Conservation (phyloP, 2,113 vertebrate genomes). For the Apistogramma diplotaenia region DNA sequence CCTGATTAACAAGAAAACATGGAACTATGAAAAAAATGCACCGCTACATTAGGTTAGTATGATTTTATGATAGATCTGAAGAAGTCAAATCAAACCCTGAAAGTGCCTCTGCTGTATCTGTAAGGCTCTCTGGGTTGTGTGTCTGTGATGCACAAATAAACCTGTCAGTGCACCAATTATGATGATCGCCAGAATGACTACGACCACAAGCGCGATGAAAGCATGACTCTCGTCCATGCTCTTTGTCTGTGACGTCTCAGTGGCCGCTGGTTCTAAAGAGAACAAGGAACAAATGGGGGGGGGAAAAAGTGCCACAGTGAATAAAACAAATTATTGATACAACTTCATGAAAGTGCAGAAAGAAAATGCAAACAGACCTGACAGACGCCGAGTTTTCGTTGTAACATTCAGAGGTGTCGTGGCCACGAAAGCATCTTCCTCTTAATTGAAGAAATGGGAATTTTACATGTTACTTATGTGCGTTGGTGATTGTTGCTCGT, state of each 20-base stretch:
- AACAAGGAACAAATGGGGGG: neutral
- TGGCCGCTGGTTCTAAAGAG: neutral
- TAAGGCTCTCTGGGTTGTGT: neutral
- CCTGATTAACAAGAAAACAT: neutral
- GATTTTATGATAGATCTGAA: neutral
- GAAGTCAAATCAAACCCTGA: constrained; percentile 20
- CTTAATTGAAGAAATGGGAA: neutral
- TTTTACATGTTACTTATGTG: neutral
- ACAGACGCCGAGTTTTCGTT: neutral
- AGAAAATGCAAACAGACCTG: neutral
- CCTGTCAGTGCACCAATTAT: neutral
- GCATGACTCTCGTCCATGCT: neutral
- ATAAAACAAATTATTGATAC: neutral
- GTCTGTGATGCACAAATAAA: neutral
- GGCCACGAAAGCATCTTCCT: neutral
- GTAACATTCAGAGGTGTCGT: neutral
- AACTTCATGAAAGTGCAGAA: neutral
- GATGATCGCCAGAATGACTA: neutral
- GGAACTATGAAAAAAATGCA: neutral
- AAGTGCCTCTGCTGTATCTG: neutral
- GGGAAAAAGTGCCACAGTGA: neutral
- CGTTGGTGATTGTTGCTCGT: neutral
- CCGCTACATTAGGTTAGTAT: neutral
- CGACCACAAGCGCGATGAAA: neutral
- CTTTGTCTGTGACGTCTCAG: rapidly evolving